Percentiles rank a stretch among this genome's conserved stretches.
Conservation (phyloP, 2,888 invertebrate species). For the Scaptomyza flava region DNA sequence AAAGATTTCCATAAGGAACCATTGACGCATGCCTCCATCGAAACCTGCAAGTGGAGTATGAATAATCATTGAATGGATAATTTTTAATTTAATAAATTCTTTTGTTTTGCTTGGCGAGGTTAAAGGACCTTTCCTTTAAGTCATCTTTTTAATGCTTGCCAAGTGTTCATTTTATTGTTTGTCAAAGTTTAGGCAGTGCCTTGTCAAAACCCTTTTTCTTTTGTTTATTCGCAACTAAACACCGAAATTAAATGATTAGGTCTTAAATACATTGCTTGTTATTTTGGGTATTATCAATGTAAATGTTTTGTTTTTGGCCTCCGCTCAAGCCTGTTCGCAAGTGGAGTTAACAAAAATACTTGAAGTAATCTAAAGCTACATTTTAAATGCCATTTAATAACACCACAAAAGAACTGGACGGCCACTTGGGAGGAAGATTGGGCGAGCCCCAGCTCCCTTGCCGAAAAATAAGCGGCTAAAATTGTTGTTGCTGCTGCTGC, state of each 20-base stretch:
- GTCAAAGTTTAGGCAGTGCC: neutral
- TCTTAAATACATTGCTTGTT: slow-evolving; percentile 7
- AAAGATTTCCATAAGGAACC: slow-evolving; percentile 90
- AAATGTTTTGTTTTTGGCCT: slow-evolving; percentile 7
- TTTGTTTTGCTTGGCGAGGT: neutral
- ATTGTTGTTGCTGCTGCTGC: slow-evolving; percentile 41
- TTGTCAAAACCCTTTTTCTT: neutral
- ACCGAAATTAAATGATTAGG: slow-evolving; percentile 26
- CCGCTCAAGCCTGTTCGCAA: slow-evolving; percentile 1
- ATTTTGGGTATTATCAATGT: slow-evolving; percentile 12
- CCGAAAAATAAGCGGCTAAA: slow-evolving; percentile 53
- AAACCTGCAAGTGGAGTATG: slow-evolving; percentile 85
- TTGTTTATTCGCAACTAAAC: slow-evolving; percentile 8
- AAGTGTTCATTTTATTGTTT: neutral
- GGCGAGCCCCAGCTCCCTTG: slow-evolving; percentile 24
- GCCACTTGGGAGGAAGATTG: slow-evolving; percentile 34
- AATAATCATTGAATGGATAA: too few species aligned
- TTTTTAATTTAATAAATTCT: too few species aligned
- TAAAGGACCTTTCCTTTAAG: too few species aligned
- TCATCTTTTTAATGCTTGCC: neutral
- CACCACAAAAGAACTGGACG: slow-evolving; percentile 70
- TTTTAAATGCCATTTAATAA: slow-evolving; percentile 73
- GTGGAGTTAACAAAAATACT: slow-evolving; percentile 45
- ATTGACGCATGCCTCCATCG: slow-evolving; percentile 91
- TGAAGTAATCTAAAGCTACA: slow-evolving; percentile 66